These are phyloP conservation scores for Scolopax mira DNA, from an alignment of 2,113 vertebrate species.

Conservation along the genomic window DNA sequence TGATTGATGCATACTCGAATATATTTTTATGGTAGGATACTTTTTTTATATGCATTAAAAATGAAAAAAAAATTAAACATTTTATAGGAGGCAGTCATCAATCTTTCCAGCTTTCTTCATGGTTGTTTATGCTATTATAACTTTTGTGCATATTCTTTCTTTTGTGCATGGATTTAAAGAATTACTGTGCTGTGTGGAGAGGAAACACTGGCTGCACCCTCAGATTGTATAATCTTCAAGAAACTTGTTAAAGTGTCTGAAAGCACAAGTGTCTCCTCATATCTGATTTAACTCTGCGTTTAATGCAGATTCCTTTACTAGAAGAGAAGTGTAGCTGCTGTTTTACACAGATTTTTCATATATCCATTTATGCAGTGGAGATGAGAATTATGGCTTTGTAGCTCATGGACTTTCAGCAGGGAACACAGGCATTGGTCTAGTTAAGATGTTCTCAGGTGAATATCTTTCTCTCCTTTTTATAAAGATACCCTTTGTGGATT, in stretches of 20 bases:
- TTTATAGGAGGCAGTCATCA: background rate
- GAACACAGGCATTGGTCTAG: background rate
- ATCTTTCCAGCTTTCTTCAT: background rate
- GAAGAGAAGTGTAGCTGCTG: background rate
- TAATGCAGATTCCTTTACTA: background rate
- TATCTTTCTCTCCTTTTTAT: background rate
- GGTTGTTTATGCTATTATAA: background rate
- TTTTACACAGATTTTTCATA: background rate
- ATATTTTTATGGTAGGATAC: background rate
- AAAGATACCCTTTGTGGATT: background rate
- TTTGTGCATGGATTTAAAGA: background rate
- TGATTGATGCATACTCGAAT: background rate
- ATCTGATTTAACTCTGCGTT: background rate
- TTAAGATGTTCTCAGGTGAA: background rate
- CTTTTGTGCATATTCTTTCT: background rate
- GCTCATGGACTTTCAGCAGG: background rate
- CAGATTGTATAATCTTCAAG: background rate
- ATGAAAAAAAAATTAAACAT: background rate
- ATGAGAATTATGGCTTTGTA: background rate
- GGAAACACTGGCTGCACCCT: background rate
- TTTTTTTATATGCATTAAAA: background rate
- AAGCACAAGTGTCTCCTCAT: background rate
- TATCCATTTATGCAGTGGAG: background rate
- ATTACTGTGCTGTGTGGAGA: background rate
- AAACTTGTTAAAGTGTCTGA: background rate